Evolutionary conservation across 2,797 vertebrate genomes (phyloP), one percentile per base, ranked within the genome.

Genomic region (Tinamus major): DNA sequence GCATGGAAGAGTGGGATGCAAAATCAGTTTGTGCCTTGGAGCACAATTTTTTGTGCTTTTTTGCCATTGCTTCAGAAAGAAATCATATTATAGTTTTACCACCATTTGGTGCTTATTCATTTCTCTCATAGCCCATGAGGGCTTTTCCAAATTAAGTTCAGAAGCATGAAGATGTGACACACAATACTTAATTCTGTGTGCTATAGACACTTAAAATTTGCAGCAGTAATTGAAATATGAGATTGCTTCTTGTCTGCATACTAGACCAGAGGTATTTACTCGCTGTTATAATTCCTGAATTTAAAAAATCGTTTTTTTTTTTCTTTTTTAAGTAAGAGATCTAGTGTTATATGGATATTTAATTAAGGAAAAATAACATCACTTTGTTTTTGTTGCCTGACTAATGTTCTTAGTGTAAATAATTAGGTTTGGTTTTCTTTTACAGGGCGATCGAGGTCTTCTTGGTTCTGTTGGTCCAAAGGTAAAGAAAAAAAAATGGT

Each of bases 381-480:
- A 62, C 31, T 61, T 2, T 15, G 3, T 0, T 72, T 72, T 77
- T 74, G 19, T 55, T 78, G 14, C 21, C 14, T 79, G 9, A 14
- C 9, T 78, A 27, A 31, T 67, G 23, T 4, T 67, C 23, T 59
- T 87, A 41, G 21, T 79, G 4, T 59, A 80, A 42, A 13, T 87
- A 68, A 64, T 46, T 37, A 48, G 6, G 26, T 24, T 55, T 86
- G 10, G 1, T 89, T 85, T 67, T 97, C 68, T 90, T 82, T 93
- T 93, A 87, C 97, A 99, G 99, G 99, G 99, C 89, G 98, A 98
- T 63, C 92, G 91, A 84, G 99, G 99, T 65, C 89, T 96, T 49
- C 95, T 91, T 27, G 99, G 99, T 51, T 89, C 92, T 35, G 62
- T 90, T 29, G 99, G 99, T 94, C 94, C 95, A 79, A 99, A 99